phyloP scores from a whole-genome alignment of 2,797 vertebrate species.

The Falco columbarius region DNA sequence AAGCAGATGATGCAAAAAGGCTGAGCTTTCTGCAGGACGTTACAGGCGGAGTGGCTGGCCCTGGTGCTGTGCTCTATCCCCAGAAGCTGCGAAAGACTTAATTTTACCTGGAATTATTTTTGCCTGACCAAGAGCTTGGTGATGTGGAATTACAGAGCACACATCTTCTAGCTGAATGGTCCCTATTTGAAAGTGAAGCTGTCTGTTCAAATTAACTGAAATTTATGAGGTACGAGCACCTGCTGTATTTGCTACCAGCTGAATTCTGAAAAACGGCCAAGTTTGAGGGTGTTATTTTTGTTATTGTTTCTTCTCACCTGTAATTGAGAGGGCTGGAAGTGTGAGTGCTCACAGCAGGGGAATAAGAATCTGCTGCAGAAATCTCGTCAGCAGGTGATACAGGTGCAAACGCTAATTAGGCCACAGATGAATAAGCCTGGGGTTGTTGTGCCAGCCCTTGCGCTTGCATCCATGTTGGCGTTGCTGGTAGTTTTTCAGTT shows the following conservation, averaged over 20 bases:
- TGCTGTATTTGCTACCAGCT: not conserved
- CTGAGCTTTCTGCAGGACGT: not conserved
- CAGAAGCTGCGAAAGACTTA: not conserved
- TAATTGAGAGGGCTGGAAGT: not conserved
- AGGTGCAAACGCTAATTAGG: not conserved
- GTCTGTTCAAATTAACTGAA: not conserved
- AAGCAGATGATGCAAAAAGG: not conserved
- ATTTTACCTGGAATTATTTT: not conserved
- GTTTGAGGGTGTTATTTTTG: not conserved
- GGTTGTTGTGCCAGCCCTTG: not conserved
- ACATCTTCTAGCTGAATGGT: not conserved
- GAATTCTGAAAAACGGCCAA: not conserved
- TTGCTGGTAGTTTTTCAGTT: not conserved
- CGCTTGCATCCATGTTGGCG: fast-evolving
- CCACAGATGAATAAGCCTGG: not conserved
- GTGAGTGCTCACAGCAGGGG: not conserved
- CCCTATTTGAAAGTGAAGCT: not conserved
- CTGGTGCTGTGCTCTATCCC: not conserved
- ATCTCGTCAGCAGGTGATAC: not conserved
- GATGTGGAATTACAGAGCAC: not conserved
- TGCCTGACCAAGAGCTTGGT: not conserved
- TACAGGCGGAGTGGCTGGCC: not conserved
- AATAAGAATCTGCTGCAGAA: not conserved
- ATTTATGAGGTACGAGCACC: not conserved
- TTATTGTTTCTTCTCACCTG: not conserved